A percentile compares a stretch with the other conserved stretches of the same genome.
phyloP scores from a whole-genome alignment of 30 jellyfish, hydroid and myxozoan species.

The Turritopsis rubra region DNA sequence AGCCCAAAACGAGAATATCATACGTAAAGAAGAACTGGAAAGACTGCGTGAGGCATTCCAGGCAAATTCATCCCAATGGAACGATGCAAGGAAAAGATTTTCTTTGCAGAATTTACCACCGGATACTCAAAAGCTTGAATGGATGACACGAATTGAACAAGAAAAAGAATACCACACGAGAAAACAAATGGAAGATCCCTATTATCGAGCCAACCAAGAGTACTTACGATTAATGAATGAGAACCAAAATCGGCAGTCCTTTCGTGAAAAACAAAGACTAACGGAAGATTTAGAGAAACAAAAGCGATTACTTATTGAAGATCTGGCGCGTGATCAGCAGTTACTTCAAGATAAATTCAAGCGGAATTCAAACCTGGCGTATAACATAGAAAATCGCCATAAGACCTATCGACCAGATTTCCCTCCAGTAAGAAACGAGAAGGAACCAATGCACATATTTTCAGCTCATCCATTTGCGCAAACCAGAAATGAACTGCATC shows the following conservation, averaged over 20 bases:
- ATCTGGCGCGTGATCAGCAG: conserved; percentile 35
- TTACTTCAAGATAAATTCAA: conserved; percentile 13
- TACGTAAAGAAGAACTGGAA: background rate
- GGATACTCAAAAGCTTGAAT: conserved; percentile 8
- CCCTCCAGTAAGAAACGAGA: background rate
- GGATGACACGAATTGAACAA: conserved; percentile 4
- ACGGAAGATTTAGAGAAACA: conserved; percentile 34
- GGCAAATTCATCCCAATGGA: background rate
- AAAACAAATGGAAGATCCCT: conserved; percentile 18
- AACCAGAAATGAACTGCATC: background rate
- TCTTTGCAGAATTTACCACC: background rate
- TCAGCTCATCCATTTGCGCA: background rate
- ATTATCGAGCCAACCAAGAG: conserved; percentile 20
- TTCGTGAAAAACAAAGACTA: conserved; percentile 36
- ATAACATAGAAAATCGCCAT: background rate
- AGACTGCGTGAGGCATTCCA: conserved; percentile 10
- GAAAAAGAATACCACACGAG: background rate
- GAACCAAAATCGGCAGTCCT: conserved; percentile 36
- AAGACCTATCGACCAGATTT: conserved; percentile 3
- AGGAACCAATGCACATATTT: background rate
- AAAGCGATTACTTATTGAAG: conserved; percentile 29
- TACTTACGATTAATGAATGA: conserved; percentile 25
- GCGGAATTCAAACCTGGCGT: background rate
- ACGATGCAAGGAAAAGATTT: background rate
- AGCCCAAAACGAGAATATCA: background rate